Conservation (phyloP, 1,140 invertebrate species). For the Drosophila baimaii region DNA sequence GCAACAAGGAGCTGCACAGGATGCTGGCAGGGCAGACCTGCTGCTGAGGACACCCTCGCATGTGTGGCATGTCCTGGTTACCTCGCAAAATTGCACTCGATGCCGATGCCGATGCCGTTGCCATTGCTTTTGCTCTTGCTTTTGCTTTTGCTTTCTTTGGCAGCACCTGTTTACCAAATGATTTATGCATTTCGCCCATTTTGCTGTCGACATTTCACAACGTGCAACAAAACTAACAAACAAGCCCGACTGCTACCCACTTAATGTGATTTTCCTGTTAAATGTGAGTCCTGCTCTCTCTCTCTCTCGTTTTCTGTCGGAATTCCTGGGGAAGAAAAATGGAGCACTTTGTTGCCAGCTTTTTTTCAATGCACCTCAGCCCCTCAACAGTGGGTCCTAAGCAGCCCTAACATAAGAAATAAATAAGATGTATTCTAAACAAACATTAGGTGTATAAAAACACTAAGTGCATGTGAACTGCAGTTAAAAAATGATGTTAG, state of each 20-base stretch:
- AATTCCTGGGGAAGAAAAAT: conserved; percentile 18
- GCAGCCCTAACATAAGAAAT: too few relatives aligned
- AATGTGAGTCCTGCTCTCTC: too few relatives aligned
- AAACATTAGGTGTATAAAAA: too few relatives aligned
- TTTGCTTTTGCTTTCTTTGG: conserved; percentile 35
- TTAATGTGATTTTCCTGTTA: conserved; percentile 76
- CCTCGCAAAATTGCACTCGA: conserved; percentile 52
- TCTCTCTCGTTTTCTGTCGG: not conserved
- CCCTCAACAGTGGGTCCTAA: too few relatives aligned
- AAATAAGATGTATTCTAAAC: too few relatives aligned
- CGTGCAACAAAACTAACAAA: conserved; percentile 30
- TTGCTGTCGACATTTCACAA: conserved; percentile 45
- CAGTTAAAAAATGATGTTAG: too few relatives aligned
- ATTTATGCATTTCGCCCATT: conserved; percentile 73
- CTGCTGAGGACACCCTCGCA: conserved; percentile 6
- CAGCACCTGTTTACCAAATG: conserved; percentile 58
- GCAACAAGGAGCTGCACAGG: conserved; percentile 1
- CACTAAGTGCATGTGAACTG: too few relatives aligned
- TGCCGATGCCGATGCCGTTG: conserved; percentile 14
- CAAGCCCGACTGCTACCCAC: conserved; percentile 17
- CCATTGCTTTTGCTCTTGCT: conserved; percentile 1
- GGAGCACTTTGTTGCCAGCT: conserved; percentile 49
- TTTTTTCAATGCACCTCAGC: too few relatives aligned
- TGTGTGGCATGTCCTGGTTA: conserved; percentile 11
- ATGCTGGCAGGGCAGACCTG: conserved; percentile 2